These are phyloP conservation scores for Agrilus cyanescens DNA, from an alignment of 2,888 invertebrate species.

Conservation along the genomic window DNA sequence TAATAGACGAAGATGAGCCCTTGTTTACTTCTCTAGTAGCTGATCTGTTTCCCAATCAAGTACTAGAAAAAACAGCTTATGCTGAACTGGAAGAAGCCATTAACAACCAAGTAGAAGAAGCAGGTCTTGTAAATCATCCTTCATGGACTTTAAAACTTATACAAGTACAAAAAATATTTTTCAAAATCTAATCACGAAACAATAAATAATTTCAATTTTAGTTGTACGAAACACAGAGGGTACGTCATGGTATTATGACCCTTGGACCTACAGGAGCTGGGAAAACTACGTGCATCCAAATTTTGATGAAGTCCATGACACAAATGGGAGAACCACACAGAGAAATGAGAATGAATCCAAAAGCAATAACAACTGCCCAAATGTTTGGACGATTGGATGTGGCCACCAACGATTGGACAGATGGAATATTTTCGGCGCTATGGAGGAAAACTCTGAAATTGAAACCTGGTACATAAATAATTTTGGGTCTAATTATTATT, in stretches of 20 bases:
- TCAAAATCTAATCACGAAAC: neutral
- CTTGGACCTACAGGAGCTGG: constrained; percentile 92
- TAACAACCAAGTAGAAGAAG: constrained; percentile 66
- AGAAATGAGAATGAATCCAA: constrained; percentile 98
- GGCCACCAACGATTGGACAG: constrained; percentile 97
- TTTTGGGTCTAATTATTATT: neutral
- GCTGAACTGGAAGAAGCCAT: constrained; percentile 83
- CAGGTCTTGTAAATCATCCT: constrained; percentile 79
- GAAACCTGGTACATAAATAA: constrained; percentile 66
- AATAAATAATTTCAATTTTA: constrained; percentile 30
- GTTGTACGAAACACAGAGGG: constrained; percentile 89
- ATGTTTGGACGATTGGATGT: constrained; percentile 96
- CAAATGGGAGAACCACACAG: constrained; percentile 75
- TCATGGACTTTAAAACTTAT: constrained; percentile 92
- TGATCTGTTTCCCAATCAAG: constrained; percentile 91
- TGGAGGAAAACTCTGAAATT: constrained; percentile 90
- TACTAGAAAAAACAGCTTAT: constrained; percentile 83
- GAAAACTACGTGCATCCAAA: constrained; percentile 84
- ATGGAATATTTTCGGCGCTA: constrained; percentile 92
- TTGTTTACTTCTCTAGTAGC: constrained; percentile 93
- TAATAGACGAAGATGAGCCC: constrained; percentile 95
- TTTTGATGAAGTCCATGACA: constrained; percentile 80
- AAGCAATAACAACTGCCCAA: constrained; percentile 92
- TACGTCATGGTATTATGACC: constrained; percentile 93
- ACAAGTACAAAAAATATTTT: constrained; percentile 43